phyloP scores from a whole-genome alignment of 2,113 vertebrate species.

The Poeciliopsis retropinna region DNA sequence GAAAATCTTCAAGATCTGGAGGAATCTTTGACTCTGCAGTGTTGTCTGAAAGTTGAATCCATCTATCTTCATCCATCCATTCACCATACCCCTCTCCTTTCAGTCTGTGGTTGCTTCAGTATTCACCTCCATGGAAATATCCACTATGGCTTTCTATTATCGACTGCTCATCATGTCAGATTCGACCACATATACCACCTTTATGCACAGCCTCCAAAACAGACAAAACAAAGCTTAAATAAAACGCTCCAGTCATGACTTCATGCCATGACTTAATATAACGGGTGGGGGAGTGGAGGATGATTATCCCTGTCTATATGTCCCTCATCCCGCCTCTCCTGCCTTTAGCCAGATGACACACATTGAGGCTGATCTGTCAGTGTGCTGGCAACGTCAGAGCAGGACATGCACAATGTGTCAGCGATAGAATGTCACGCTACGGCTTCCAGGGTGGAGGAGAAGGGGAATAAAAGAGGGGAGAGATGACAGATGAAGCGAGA shows the following conservation, averaged over 20 bases:
- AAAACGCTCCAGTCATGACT: neutral
- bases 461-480: slow-evolving; percentile 33
- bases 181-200: neutral
- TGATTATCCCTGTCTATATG: slow-evolving; percentile 42
- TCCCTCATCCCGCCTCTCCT: slow-evolving; percentile 4
- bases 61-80: neutral
- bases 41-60: neutral
- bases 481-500: slow-evolving; percentile 67
- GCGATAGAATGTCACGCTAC: slow-evolving; percentile 79
- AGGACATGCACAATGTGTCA: slow-evolving; percentile 79
- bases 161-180: neutral
- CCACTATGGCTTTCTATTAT: too few species aligned
- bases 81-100: too few species aligned
- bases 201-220: neutral
- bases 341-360: slow-evolving; percentile 74
- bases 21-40: neutral
- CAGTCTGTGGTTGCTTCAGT: too few species aligned
- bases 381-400: slow-evolving; percentile 74
- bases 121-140: too few species aligned
- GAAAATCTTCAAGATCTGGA: neutral
- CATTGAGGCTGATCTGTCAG: slow-evolving; percentile 75
- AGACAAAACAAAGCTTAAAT: neutral
- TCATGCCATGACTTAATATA: slow-evolving; percentile 1
- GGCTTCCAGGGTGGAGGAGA: slow-evolving; percentile 58
- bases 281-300: neutral